Conservation (phyloP, 2,797 vertebrate species). For the Pangasius djambal region DNA sequence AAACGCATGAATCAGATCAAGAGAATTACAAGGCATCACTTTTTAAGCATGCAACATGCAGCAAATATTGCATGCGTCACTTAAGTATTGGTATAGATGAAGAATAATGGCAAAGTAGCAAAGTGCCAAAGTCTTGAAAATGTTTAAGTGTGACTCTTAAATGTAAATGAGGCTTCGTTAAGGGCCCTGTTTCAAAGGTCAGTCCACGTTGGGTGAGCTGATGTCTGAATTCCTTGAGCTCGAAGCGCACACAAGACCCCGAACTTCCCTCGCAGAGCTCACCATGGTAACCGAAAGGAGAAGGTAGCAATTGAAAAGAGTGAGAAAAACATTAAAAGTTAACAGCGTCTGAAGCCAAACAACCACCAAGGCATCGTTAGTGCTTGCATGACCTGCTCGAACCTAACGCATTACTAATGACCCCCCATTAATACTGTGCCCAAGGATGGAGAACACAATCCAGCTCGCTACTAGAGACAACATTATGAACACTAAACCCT, state of each 20-base stretch:
- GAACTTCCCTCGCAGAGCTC: conserved; percentile 36
- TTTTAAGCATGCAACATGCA: not conserved
- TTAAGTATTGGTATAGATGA: not conserved
- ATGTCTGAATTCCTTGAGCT: conserved; percentile 46
- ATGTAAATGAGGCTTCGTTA: conserved; percentile 51
- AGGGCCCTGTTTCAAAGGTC: conserved; percentile 52
- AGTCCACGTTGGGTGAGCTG: conserved; percentile 31
- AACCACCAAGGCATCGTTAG: conserved; percentile 54
- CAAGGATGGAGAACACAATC: conserved; percentile 42
- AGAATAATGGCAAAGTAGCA: not conserved
- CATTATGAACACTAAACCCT: conserved; percentile 44
- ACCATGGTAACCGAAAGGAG: conserved; percentile 56
- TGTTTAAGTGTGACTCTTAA: conserved; percentile 21
- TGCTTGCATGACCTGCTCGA: conserved; percentile 27
- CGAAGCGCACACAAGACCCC: conserved; percentile 27
- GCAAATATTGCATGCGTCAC: not conserved
- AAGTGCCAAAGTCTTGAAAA: conserved; percentile 12
- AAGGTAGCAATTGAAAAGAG: conserved; percentile 52
- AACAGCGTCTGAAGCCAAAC: conserved; percentile 54
- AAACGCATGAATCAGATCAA: not conserved
- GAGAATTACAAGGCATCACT: not conserved
- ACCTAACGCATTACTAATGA: conserved; percentile 62
- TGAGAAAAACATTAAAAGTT: conserved; percentile 55
- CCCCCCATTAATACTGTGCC: conserved; percentile 54
- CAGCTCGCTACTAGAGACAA: not conserved